Percentiles rank a stretch among this genome's conserved stretches.
Evolutionary conservation across 64 coral and sea anemone species (phyloP).

Genomic region (Actinia equina): DNA sequence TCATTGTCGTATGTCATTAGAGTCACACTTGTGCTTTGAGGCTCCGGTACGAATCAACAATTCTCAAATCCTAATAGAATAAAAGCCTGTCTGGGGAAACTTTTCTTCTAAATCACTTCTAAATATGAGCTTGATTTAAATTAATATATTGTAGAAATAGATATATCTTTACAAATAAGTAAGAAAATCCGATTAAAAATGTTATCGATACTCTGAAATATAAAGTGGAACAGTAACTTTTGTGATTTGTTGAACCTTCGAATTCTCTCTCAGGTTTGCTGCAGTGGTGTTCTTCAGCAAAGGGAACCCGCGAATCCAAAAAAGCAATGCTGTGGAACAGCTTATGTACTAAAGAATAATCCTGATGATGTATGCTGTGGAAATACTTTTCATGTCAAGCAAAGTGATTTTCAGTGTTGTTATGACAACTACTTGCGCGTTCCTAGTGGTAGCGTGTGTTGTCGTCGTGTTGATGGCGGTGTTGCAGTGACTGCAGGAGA

Average conservation of each 20-base stretch:
- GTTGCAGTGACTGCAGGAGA: slow-evolving; percentile 64
- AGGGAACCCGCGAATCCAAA: slow-evolving; percentile 44
- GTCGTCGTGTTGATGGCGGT: slow-evolving; percentile 52
- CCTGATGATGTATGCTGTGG: slow-evolving; percentile 85
- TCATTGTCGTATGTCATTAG: too few species aligned
- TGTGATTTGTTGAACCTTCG: background rate
- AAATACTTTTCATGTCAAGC: slow-evolving; percentile 60
- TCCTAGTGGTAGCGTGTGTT: slow-evolving; percentile 72
- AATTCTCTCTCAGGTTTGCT: slow-evolving; percentile 67
- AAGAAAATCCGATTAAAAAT: too few species aligned
- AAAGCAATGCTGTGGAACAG: slow-evolving; percentile 70
- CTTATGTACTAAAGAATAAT: slow-evolving; percentile 45
- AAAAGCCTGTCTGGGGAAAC: too few species aligned
- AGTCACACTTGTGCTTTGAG: too few species aligned
- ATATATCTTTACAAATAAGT: too few species aligned
- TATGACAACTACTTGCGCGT: slow-evolving; percentile 87
- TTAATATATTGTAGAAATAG: too few species aligned
- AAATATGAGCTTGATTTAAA: too few species aligned
- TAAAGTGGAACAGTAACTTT: background rate
- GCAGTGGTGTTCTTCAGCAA: slow-evolving; percentile 68
- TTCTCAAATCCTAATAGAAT: too few species aligned
- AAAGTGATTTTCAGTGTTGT: slow-evolving; percentile 74
- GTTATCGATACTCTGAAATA: background rate
- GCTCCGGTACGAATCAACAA: too few species aligned
- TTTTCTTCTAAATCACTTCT: too few species aligned